Conservation (phyloP, 2,888 invertebrate species). For the Leucoma salicis region DNA sequence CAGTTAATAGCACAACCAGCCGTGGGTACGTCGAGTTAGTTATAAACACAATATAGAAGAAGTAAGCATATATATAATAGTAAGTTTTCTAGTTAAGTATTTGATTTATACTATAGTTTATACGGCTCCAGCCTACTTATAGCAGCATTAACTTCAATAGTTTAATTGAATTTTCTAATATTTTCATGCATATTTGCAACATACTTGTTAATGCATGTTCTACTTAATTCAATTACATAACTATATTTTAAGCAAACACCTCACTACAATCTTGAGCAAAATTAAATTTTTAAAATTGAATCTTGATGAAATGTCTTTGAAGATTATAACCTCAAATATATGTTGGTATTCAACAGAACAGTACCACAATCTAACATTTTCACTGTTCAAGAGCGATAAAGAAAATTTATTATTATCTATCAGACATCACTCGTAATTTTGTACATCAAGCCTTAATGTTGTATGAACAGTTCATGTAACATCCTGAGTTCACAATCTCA, state of each 20-base stretch:
- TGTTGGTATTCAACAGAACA: constrained; percentile 53
- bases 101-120: not conserved
- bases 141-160: not conserved
- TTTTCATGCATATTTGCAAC: not conserved
- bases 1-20: constrained; percentile 45
- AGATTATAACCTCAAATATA: constrained; percentile 12
- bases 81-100: constrained; percentile 13
- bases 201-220: no score
- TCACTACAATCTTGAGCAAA: constrained; percentile 1
- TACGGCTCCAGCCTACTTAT: not conserved
- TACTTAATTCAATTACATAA: no score
- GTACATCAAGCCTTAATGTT: constrained; percentile 51
- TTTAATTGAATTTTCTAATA: not conserved
- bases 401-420: constrained; percentile 46
- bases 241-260: not conserved
- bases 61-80: constrained; percentile 12
- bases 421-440: constrained; percentile 49
- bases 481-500: constrained; percentile 58
- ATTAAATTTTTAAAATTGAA: not conserved
- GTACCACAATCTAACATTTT: constrained; percentile 48
- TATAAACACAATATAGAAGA: constrained; percentile 33
- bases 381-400: constrained; percentile 30
- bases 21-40: constrained; percentile 43
- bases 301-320: constrained; percentile 25
- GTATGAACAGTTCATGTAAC: constrained; percentile 23